phyloP scores from a whole-genome alignment of 1,140 invertebrate genomes.

The Goniozus legneri region DNA sequence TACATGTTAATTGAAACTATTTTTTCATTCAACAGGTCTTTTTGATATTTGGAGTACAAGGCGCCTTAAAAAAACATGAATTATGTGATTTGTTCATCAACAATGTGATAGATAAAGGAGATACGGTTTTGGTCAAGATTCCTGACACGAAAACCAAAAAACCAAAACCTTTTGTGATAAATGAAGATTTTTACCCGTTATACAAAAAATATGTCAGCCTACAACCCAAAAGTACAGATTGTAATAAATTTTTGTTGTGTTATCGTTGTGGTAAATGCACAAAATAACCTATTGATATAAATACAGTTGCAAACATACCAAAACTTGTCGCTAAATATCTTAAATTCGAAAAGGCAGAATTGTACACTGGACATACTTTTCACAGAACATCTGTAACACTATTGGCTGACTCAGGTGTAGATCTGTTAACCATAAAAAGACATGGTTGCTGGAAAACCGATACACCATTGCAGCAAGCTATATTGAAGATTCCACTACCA shows the following conservation, averaged over 20 bases:
- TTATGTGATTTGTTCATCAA: background rate
- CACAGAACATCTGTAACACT: slow-evolving; percentile 7
- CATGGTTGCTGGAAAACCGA: slow-evolving; percentile 11
- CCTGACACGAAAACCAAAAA: background rate
- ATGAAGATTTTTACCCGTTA: background rate
- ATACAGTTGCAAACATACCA: background rate
- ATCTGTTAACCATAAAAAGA: background rate
- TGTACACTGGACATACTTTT: slow-evolving; percentile 5
- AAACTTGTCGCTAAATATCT: background rate
- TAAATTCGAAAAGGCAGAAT: background rate
- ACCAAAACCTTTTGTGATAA: background rate
- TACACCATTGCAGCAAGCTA: background rate
- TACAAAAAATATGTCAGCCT: background rate
- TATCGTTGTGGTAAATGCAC: background rate
- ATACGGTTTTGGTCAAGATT: background rate
- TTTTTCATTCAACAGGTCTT: background rate
- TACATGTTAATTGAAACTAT: background rate
- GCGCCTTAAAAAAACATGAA: background rate
- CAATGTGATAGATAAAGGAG: background rate
- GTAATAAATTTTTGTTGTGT: background rate
- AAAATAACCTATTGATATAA: background rate
- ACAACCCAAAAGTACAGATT: background rate
- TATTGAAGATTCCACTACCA: background rate
- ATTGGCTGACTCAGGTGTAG: slow-evolving; percentile 1
- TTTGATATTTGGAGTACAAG: background rate